These are phyloP conservation scores for Syrrhaptes paradoxus DNA, from an alignment of 2,113 vertebrate genomes.

Conservation along the genomic window DNA sequence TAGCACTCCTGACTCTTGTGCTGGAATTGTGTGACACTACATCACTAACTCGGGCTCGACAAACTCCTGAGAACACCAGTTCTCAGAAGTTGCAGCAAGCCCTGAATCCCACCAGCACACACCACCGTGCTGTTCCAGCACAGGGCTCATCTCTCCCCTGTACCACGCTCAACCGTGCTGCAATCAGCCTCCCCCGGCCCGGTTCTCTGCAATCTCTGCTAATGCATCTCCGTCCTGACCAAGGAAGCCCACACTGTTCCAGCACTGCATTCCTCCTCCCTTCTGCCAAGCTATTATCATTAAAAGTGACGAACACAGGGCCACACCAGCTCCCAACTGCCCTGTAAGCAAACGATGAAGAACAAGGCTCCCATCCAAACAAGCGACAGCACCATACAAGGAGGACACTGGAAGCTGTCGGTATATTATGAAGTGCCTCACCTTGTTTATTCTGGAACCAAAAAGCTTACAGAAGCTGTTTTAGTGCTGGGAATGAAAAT, in stretches of 20 bases:
- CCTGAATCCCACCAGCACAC: background rate
- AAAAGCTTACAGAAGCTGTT: slow-evolving; percentile 28
- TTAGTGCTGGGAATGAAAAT: background rate
- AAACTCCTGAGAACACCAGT: background rate
- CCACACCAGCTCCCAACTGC: slow-evolving; percentile 33
- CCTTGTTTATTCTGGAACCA: slow-evolving; percentile 8
- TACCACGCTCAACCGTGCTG: background rate
- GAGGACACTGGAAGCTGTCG: background rate
- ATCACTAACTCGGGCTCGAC: background rate
- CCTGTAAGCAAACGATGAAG: slow-evolving; percentile 26
- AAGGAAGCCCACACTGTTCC: background rate
- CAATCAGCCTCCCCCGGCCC: background rate
- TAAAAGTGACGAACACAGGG: slow-evolving; percentile 30
- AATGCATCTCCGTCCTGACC: background rate
- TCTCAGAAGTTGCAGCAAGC: background rate
- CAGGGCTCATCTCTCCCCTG: background rate
- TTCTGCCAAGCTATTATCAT: slow-evolving; percentile 51
- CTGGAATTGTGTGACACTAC: background rate
- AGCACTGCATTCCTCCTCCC: background rate
- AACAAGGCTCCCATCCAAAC: slow-evolving; percentile 46
- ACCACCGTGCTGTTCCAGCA: background rate
- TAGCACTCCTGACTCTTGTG: background rate
- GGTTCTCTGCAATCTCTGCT: background rate
- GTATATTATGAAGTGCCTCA: background rate
- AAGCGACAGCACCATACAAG: background rate